Evolutionary conservation across 1,140 invertebrate genomes (phyloP).

Genomic region (Bombus sibiricus): DNA sequence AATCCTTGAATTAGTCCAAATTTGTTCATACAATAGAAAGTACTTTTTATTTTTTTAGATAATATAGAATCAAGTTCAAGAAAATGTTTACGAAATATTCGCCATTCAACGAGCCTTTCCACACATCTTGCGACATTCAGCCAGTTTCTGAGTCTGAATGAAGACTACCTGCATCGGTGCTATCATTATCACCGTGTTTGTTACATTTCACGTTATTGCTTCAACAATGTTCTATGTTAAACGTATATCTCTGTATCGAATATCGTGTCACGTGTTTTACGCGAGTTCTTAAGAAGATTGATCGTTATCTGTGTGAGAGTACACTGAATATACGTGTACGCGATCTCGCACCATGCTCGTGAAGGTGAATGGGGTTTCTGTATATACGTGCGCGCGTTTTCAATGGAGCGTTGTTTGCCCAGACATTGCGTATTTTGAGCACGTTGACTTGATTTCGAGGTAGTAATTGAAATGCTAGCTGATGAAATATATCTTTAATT

Average conservation of each 20-base stretch:
- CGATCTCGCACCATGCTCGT: not conserved
- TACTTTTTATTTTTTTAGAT: no score
- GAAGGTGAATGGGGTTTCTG: not conserved
- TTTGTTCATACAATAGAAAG: not conserved
- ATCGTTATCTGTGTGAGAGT: not conserved
- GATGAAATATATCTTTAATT: conserved; percentile 7
- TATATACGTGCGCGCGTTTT: not conserved
- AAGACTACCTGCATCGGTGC: conserved; percentile 20
- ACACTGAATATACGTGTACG: not conserved
- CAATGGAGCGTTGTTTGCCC: not conserved
- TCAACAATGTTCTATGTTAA: not conserved
- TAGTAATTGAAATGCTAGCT: not conserved
- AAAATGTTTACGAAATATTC: not conserved
- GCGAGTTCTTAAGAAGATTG: conserved; percentile 23
- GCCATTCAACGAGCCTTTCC: not conserved
- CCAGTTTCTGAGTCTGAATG: conserved; percentile 16
- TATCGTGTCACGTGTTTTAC: not conserved
- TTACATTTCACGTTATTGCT: conserved; percentile 7
- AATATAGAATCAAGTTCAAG: not conserved
- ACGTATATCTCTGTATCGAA: not conserved
- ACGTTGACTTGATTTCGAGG: not conserved
- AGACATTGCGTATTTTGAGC: not conserved
- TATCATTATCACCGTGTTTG: conserved; percentile 33
- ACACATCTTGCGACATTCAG: not conserved
- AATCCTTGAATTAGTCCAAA: not conserved